Evolutionary conservation across 2,113 vertebrate species (phyloP).

Genomic region (Camarhynchus parvulus): DNA sequence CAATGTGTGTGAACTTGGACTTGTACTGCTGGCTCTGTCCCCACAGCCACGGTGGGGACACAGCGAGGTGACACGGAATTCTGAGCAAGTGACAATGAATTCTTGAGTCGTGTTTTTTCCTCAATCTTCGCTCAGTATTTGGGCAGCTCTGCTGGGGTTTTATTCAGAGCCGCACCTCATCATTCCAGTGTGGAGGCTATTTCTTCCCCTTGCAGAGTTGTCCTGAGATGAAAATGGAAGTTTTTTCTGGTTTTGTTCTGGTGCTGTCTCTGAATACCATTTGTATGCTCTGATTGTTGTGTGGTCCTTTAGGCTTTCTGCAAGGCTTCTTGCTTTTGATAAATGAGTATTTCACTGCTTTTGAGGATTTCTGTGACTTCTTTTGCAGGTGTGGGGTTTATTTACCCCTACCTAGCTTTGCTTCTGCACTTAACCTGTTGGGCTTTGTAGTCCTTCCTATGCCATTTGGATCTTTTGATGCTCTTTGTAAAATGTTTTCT

Average conservation of each 20-base stretch:
- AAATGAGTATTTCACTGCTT: neutral
- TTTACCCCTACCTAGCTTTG: neutral
- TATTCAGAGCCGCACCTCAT: neutral
- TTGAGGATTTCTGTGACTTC: neutral
- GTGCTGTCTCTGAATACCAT: neutral
- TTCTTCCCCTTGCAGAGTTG: neutral
- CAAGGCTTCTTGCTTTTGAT: neutral
- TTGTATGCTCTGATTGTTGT: neutral
- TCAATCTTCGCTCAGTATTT: neutral
- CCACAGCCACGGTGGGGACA: rapidly evolving
- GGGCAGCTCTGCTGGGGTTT: neutral
- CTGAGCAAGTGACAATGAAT: neutral
- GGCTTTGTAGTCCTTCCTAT: neutral
- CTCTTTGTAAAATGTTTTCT: neutral
- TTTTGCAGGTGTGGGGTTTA: neutral
- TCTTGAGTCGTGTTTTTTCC: neutral
- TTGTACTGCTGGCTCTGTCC: neutral
- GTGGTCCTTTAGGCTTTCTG: neutral
- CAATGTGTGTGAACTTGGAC: neutral
- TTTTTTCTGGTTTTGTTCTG: neutral
- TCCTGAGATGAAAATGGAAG: neutral
- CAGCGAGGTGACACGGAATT: too few relatives aligned
- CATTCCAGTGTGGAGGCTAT: neutral
- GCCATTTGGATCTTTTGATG: neutral
- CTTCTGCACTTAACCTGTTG: neutral